Evolutionary conservation across 2,888 invertebrate species (phyloP).

Genomic region (Machimus atricapillus): DNA sequence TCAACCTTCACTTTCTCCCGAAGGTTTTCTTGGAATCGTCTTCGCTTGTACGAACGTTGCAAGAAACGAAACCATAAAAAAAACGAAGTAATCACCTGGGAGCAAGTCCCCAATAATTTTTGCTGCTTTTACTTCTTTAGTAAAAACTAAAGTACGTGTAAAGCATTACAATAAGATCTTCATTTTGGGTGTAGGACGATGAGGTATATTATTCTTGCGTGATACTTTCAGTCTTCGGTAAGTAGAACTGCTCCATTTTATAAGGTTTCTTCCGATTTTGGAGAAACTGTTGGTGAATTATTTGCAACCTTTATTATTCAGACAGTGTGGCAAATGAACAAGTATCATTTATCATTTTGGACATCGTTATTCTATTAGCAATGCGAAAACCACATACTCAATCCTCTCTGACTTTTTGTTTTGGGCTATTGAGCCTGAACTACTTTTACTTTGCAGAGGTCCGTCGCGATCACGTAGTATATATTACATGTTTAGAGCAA

Average conservation of each 20-base stretch:
- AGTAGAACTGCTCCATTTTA: conserved; percentile 25
- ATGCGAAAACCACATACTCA: background rate
- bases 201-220: background rate
- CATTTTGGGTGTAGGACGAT: background rate
- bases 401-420: background rate
- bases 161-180: background rate
- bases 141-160: background rate
- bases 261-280: conserved; percentile 9
- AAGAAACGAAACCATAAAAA: background rate
- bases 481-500: background rate
- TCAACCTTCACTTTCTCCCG: background rate
- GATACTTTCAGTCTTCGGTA: background rate
- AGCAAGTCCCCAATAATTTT: conserved; percentile 9
- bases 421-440: conserved; percentile 4
- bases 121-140: conserved; percentile 19
- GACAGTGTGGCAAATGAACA: background rate
- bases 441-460: conserved; percentile 10
- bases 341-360: conserved; percentile 22
- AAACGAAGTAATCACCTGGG: background rate
- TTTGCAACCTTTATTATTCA: background rate
- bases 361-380: conserved; percentile 17
- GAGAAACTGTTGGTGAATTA: conserved; percentile 3
- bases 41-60: background rate
- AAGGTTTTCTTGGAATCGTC: background rate
- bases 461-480: background rate